phyloP scores from a whole-genome alignment of 2,113 vertebrate species.

The Strix aluco region DNA sequence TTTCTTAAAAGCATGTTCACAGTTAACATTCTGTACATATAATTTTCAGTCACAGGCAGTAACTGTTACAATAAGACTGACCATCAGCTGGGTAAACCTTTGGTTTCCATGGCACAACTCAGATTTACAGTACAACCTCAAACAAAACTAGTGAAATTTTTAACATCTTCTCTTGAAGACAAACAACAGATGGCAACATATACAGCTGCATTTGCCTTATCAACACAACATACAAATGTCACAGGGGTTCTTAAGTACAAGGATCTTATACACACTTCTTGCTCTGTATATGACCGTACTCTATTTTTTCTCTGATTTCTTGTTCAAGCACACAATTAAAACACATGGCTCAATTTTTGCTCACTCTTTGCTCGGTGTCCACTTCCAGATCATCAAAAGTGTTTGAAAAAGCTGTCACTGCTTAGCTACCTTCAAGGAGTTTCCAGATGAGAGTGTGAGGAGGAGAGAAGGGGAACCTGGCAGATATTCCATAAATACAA shows the following conservation, averaged over 20 bases:
- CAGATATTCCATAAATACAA: background rate
- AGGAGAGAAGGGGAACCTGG: background rate
- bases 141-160: background rate
- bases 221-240: background rate
- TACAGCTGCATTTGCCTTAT: background rate
- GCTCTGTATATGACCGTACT: background rate
- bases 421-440: background rate
- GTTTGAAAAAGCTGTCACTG: background rate
- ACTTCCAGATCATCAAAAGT: background rate
- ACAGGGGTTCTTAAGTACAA: background rate
- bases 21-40: background rate
- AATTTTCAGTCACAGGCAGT: background rate
- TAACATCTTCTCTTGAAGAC: background rate
- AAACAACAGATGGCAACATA: background rate
- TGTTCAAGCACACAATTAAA: background rate
- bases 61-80: background rate
- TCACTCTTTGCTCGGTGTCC: background rate
- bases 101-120: background rate
- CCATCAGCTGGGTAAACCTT: background rate
- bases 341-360: background rate
- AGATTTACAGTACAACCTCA: background rate
- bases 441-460: background rate
- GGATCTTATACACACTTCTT: background rate
- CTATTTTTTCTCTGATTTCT: background rate
- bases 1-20: background rate